Evolutionary conservation across 1,140 invertebrate genomes (phyloP), one percentile per base, ranked within the genome.

Genomic region (Daktulosphaira vitifoliae): DNA sequence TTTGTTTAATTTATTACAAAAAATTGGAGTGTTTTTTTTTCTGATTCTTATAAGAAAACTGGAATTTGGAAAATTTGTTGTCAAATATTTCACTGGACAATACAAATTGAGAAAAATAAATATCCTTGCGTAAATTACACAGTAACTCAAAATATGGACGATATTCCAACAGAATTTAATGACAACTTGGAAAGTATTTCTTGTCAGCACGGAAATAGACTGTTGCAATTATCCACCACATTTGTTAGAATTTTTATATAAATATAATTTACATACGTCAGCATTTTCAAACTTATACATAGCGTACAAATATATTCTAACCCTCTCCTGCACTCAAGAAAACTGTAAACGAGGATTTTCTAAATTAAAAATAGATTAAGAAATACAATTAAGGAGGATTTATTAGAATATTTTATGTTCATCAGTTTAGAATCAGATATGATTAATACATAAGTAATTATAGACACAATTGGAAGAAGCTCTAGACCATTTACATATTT

Each of bases 251-350:
- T 52, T 8, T 52, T 33, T 52, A 33, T 52, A 52, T 52, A 52
- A 37, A 52, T 52, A n/a, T n/a, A n/a, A n/a, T n/a, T n/a, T n/a
- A n/a, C n/a, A n/a, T n/a, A n/a, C n/a, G n/a, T n/a, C n/a, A n/a
- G n/a, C n/a, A n/a, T n/a, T n/a, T n/a, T n/a, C n/a, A n/a, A n/a
- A n/a, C n/a, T n/a, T n/a, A n/a, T n/a, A 50, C 13, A 25, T 50
- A n/a, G 25, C 26, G 18, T 37, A 65, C 7, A 65, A 65, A 65
- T 65, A 65, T 38, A 26, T 65, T 33, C 23, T 50, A 7, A 65
- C 42, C 13, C 59, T 48, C 0, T 65, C 59, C 15, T 44, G 44
- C 13, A 65, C 46, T 22, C 46, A 65, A 49, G 46, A 49, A 16
- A 48, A 44, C 8, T 65, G 46, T 8, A 16, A 65, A 38, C 25